Evolutionary conservation across 92 coral and sea anemone species (phyloP).

Genomic region (Ricordea florida): DNA sequence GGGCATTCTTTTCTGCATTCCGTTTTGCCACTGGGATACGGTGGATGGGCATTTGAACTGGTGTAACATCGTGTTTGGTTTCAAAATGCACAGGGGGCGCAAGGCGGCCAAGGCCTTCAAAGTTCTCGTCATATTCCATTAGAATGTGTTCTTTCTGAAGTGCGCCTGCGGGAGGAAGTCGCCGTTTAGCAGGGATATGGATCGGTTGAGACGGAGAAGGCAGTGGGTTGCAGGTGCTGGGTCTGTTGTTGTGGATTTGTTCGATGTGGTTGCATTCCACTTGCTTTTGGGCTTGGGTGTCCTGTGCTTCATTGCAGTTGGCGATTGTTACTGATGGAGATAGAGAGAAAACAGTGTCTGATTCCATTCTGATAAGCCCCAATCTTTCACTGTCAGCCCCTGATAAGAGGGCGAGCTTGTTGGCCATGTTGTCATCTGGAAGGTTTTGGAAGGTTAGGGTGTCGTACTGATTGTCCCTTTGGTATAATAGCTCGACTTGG

Average conservation of each 20-base stretch:
- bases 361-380: too few relatives aligned
- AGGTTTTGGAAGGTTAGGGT: slow-evolving; percentile 26
- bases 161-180: slow-evolving; percentile 27
- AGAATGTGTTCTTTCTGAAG: slow-evolving; percentile 29
- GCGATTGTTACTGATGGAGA: slow-evolving; percentile 1
- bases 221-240: background rate
- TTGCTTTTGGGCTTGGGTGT: background rate
- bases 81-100: background rate
- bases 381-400: slow-evolving; percentile 33
- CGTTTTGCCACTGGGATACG: slow-evolving; percentile 55
- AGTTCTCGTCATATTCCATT: slow-evolving; percentile 26
- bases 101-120: slow-evolving; percentile 38
- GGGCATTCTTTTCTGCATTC: slow-evolving; percentile 40
- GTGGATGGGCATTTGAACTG: slow-evolving; percentile 51
- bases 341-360: too few relatives aligned
- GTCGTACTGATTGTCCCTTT: background rate
- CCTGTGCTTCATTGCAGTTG: background rate
- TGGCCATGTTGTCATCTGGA: background rate
- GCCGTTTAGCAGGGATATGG: background rate
- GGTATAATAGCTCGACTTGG: background rate
- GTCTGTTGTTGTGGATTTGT: background rate
- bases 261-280: slow-evolving; percentile 24
- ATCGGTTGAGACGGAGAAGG: background rate
- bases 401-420: slow-evolving; percentile 36
- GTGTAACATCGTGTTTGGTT: slow-evolving; percentile 1